Evolutionary conservation across 92 coral and sea anemone genomes (phyloP).

Genomic region (Epizoanthus stellaris): DNA sequence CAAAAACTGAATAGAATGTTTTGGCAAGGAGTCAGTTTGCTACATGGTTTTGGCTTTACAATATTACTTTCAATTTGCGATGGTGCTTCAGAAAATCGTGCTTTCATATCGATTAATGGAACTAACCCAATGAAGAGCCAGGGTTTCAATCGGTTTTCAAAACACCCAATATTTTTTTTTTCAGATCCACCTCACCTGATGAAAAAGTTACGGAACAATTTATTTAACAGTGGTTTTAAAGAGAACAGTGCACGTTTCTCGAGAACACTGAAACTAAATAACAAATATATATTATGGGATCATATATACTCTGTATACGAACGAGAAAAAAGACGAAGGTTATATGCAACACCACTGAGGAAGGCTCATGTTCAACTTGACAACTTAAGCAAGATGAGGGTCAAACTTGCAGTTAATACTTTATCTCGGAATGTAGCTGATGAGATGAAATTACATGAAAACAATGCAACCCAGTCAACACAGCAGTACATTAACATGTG

Average conservation of each 20-base stretch:
- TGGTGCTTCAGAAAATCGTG: slow-evolving; percentile 46
- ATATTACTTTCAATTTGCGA: slow-evolving; percentile 48
- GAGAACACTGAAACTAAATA: slow-evolving; percentile 32
- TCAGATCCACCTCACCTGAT: slow-evolving; percentile 51
- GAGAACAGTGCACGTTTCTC: slow-evolving; percentile 37
- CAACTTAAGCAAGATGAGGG: slow-evolving; percentile 45
- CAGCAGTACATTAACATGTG: slow-evolving; percentile 28
- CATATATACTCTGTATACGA: slow-evolving; percentile 43
- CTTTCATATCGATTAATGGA: slow-evolving; percentile 28
- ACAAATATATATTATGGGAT: slow-evolving; percentile 47
- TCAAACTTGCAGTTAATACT: slow-evolving; percentile 51
- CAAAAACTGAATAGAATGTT: slow-evolving; percentile 22
- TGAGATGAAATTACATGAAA: slow-evolving; percentile 19
- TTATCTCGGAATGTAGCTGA: slow-evolving; percentile 37
- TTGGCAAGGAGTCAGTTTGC: slow-evolving; percentile 40
- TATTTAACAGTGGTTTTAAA: slow-evolving; percentile 43
- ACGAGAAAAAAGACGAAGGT: slow-evolving; percentile 32
- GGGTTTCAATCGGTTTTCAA: slow-evolving; percentile 24
- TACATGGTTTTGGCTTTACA: slow-evolving; percentile 42
- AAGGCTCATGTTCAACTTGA: slow-evolving; percentile 51
- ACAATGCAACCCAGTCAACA: slow-evolving; percentile 8
- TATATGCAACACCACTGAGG: slow-evolving; percentile 41
- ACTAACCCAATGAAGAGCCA: not conserved
- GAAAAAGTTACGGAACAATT: slow-evolving; percentile 42
- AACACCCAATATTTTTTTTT: slow-evolving; percentile 36